Conservation (phyloP, 2,888 invertebrate species). For the Serripes groenlandicus region DNA sequence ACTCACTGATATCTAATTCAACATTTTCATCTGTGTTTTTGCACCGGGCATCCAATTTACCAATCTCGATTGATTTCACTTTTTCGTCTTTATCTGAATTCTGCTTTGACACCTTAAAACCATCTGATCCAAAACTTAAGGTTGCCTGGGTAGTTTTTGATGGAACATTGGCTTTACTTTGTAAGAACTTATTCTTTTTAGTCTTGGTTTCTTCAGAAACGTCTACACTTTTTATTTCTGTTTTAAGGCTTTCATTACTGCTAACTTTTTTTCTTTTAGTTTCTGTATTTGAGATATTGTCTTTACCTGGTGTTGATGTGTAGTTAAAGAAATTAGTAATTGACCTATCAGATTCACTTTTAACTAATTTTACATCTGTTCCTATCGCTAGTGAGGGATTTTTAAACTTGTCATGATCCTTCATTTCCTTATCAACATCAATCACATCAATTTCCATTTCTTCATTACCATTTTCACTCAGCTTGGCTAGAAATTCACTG, state of each 20-base stretch:
- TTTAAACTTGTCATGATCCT: constrained; percentile 3
- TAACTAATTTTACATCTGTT: background rate
- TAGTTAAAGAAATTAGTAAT: constrained; percentile 39
- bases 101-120: constrained; percentile 60
- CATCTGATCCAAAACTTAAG: constrained; percentile 67
- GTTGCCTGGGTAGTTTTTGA: constrained; percentile 66
- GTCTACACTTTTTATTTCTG: background rate
- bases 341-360: constrained; percentile 7
- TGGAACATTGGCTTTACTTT: constrained; percentile 16
- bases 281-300: constrained; percentile 42
- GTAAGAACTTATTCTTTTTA: constrained; percentile 12
- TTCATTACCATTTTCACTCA: constrained; percentile 24
- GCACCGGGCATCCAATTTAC: background rate
- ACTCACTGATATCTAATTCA: constrained; percentile 36
- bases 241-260: background rate
- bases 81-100: constrained; percentile 1
- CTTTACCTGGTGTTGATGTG: constrained; percentile 65
- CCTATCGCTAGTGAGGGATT: background rate
- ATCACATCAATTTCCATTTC: constrained; percentile 23
- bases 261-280: constrained; percentile 6
- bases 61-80: background rate
- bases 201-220: constrained; percentile 24
- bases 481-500: constrained; percentile 37
- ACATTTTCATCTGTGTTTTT: background rate
- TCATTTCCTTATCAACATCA: constrained; percentile 14